Evolutionary conservation across 35 echinoderm and acorn worm species (phyloP), one percentile per base, ranked within the genome.

Genomic region (Apostichopus parvimensis): DNA sequence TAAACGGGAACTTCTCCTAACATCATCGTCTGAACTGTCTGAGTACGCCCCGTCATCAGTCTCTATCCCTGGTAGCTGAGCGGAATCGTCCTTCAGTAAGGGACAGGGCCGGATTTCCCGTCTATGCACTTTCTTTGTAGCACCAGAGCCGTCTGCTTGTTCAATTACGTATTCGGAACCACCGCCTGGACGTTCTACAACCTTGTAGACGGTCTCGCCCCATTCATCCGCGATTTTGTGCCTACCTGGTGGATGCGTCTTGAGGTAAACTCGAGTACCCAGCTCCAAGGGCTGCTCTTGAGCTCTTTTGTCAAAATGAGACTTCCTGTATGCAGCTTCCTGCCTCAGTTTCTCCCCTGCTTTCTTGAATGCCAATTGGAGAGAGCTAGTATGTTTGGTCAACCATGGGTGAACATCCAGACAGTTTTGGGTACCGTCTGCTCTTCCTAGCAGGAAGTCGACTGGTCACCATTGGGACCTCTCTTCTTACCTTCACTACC

Each of bases 401-500:
- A 54, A 55, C 82, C 82, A 85, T 23, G n/a, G 92, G 72, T 98
- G 96, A 17, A 88, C 87, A 53, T 78, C 55, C 13, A 94, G 78
- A 79, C 82, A 95, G 54, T 77, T 17, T 5, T 78, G n/a, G 17
- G 8, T 17, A 23, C 8, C n/a, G 8, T 78, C 76, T 8, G 17
- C 15, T 8, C 17, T 45, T 8, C 76, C 15, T 45, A 78, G 17
- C 76, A 78, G 17, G 76, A 78, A 78, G 17, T 78, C 28, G 15
- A 78, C 28, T 9, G 76, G 82, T 10, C 61, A 54, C n/a, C n/a
- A 57, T n/a, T 15, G 6, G 82, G 82, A 85, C 61, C 57, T n/a
- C 82, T 26, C 12, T 56, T 1, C 1, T 3, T 3, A 78, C 1
- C 76, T 78, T 23, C 76, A n/a, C n/a, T n/a, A n/a, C n/a, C n/a